Evolutionary conservation across 2,797 vertebrate species (phyloP).

Genomic region (Melanotaenia trifasciata): DNA sequence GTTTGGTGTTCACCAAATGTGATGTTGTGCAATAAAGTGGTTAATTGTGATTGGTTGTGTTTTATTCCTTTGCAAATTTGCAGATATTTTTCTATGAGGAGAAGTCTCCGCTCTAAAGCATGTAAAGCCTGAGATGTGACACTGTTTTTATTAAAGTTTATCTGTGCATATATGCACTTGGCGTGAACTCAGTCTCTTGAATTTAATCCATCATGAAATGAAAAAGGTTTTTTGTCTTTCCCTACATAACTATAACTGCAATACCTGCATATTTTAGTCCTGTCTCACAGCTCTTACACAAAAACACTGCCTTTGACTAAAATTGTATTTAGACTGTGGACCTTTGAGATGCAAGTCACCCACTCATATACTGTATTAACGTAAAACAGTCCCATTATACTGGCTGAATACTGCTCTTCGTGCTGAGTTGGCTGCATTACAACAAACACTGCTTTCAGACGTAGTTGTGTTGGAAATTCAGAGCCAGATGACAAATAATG

Average conservation of each 20-base stretch:
- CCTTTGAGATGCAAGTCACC: neutral
- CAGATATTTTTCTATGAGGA: neutral
- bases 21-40: neutral
- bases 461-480: conserved; percentile 30
- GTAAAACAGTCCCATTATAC: conserved; percentile 3
- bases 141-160: too few species aligned
- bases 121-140: too few species aligned
- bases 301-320: conserved; percentile 12
- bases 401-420: conserved; percentile 3
- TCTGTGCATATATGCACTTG: too few species aligned
- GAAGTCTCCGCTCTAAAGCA: too few species aligned
- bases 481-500: conserved; percentile 46
- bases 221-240: too few species aligned
- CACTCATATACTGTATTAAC: conserved; percentile 5
- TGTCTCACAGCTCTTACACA: neutral
- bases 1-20: neutral
- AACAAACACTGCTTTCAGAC: conserved; percentile 9
- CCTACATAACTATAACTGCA: neutral
- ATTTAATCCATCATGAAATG: too few species aligned
- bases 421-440: conserved; percentile 14
- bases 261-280: neutral
- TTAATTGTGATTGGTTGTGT: neutral
- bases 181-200: too few species aligned
- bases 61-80: neutral
- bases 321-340: neutral